phyloP scores from a whole-genome alignment of 2,113 vertebrate genomes.

The Tragulus kanchil region DNA sequence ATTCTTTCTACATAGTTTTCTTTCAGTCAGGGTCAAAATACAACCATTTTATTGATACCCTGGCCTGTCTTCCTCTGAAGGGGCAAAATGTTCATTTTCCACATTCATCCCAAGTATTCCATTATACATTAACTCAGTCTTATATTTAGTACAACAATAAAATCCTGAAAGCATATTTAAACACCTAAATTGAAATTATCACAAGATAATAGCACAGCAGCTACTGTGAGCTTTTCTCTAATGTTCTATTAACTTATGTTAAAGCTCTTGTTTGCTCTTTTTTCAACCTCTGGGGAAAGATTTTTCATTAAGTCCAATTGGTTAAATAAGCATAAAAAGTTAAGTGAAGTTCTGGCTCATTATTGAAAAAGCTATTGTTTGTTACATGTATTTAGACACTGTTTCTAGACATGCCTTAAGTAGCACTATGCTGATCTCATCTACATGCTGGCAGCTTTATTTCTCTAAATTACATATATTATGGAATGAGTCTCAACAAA shows the following conservation, averaged over 20 bases:
- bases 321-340: constrained; percentile 56
- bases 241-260: constrained; percentile 50
- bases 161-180: constrained; percentile 49
- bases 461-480: constrained; percentile 36
- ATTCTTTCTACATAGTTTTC: not conserved
- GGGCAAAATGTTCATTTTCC: not conserved
- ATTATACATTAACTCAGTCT: not conserved
- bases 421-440: not conserved
- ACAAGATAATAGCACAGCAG: constrained; percentile 42
- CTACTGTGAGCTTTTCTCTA: constrained; percentile 2
- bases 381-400: constrained; percentile 25
- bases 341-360: constrained; percentile 50
- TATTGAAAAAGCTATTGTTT: constrained; percentile 15
- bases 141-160: constrained; percentile 40
- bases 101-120: not conserved
- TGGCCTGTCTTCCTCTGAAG: not conserved
- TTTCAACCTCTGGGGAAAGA: constrained; percentile 57
- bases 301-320: constrained; percentile 40
- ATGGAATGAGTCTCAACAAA: constrained; percentile 44
- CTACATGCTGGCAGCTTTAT: not conserved
- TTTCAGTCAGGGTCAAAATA: constrained; percentile 6
- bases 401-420: constrained; percentile 8
- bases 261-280: constrained; percentile 58
- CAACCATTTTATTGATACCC: not conserved
- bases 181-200: constrained; percentile 57